Conservation (phyloP, 2,113 vertebrate species). For the Melanostigma gelatinosum region DNA sequence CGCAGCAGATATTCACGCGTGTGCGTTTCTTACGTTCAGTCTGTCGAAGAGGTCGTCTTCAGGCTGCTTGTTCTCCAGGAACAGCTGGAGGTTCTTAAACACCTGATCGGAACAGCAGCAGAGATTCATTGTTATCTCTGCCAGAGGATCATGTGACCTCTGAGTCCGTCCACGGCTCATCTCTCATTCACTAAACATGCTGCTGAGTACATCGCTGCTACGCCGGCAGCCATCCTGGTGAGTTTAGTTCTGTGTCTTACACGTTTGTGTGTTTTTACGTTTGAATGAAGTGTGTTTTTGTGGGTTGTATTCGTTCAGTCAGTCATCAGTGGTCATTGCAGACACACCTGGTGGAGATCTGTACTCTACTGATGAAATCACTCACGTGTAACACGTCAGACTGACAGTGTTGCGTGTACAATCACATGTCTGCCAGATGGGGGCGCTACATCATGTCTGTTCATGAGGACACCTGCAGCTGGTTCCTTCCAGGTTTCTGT, state of each 20-base stretch:
- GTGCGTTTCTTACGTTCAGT: constrained; percentile 89
- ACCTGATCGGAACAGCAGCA: constrained; percentile 81
- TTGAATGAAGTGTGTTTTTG: too few relatives aligned
- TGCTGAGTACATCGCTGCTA: too few relatives aligned
- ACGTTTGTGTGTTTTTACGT: too few relatives aligned
- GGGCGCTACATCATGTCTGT: constrained; percentile 36
- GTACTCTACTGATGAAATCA: not conserved
- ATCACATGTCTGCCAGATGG: constrained; percentile 42
- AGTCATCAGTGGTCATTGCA: too few relatives aligned
- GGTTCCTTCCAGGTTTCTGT: constrained; percentile 14
- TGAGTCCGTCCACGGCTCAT: too few relatives aligned
- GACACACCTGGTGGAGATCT: too few relatives aligned
- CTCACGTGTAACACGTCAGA: not conserved
- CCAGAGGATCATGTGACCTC: not conserved
- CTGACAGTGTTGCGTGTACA: not conserved
- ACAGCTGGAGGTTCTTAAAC: constrained; percentile 97
- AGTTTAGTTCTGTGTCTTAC: too few relatives aligned
- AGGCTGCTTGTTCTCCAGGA: constrained; percentile 97
- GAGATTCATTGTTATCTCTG: not conserved
- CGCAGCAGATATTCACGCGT: not conserved
- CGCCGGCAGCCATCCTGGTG: too few relatives aligned
- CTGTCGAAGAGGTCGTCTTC: constrained; percentile 97
- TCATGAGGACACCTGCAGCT: constrained; percentile 29
- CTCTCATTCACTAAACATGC: too few relatives aligned
- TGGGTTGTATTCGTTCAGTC: too few relatives aligned